Conservation (phyloP, 2,113 vertebrate species). For the Mormyrus iriodes region DNA sequence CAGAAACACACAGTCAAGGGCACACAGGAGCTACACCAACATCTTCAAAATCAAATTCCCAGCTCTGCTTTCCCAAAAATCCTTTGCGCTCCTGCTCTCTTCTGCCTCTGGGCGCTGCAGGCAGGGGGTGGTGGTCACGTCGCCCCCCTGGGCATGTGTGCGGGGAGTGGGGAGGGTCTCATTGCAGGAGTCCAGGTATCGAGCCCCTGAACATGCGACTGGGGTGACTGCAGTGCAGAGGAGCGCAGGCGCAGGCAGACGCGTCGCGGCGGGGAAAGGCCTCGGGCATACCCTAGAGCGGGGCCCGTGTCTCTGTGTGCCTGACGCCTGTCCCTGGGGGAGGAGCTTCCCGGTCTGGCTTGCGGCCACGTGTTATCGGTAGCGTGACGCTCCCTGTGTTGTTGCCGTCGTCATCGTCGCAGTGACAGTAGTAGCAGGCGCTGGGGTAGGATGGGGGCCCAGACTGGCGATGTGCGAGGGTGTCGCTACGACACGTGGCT, state of each 20-base stretch:
- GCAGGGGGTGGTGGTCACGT: background rate
- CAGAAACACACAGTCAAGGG: background rate
- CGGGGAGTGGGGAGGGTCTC: background rate
- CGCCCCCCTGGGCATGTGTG: background rate
- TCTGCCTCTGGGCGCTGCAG: background rate
- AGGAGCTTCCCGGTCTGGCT: slow-evolving; percentile 15
- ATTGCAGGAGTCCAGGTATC: background rate
- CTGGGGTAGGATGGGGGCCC: slow-evolving; percentile 17
- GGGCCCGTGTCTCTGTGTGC: background rate
- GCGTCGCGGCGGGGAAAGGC: background rate
- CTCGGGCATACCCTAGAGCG: background rate
- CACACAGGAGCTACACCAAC: background rate
- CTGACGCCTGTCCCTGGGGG: background rate
- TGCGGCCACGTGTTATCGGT: slow-evolving; percentile 43
- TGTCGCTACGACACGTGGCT: slow-evolving; percentile 28
- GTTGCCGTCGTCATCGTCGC: slow-evolving; percentile 22
- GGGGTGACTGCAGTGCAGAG: slow-evolving; percentile 30
- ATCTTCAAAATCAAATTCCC: background rate
- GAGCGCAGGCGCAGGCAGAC: background rate
- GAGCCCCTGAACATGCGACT: slow-evolving; percentile 7
- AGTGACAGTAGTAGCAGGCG: slow-evolving; percentile 31
- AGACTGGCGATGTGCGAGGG: slow-evolving; percentile 36
- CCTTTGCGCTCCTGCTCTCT: background rate
- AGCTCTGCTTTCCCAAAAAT: background rate
- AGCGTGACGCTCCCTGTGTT: slow-evolving; percentile 14